Base-by-base conservation (phyloP, 2,888 invertebrate genomes). In the Melieria omissa region DNA sequence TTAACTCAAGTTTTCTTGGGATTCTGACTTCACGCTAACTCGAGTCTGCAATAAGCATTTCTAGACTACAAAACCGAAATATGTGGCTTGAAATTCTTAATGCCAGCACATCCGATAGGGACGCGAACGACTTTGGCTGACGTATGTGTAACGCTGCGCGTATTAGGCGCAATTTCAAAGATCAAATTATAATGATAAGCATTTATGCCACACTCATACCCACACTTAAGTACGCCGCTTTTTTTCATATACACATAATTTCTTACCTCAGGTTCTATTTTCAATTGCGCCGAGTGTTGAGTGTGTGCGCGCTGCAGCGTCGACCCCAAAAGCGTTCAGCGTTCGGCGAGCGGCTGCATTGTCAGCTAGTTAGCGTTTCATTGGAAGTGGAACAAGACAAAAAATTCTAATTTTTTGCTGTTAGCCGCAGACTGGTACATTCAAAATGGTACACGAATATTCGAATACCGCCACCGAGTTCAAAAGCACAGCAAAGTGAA, bases 131-230 rank as follows among this genome's bases (percentile, higher is more conserved):
- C 29, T 29, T 29, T 29, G 2, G 29, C 2, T 29, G 29, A 58
- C 55, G 68, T 65, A 55, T 65, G 49, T 71, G 74, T 70, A 70
- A 68, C 69, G 54, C 55, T 49, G 49, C 54, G 71, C 73, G 69
- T 62, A 71, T 69, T 71, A 73, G 63, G 71, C 57, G 71, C 71
- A 73, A 74, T 74, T 73, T 69, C 49, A 65, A 49, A 63, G 74
- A 74, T 74, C 71, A 69, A 57, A 71, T 66, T 65, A 41, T 60
- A 69, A 45, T 62, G 74, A 74, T 74, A 74, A 69, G 66, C 12
- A 60, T 58, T 68, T 68, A 49, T 47, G 58, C 42, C 42, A 57
- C 58, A 29, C 29, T 29, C 29, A 29, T 29, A 29, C 29, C 29
- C 29, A 29, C 29, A 29, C 29, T 29, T 29, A 29, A 29, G 29